A percentile compares a stretch with the other conserved stretches of the same genome.
phyloP scores from a whole-genome alignment of 2,797 vertebrate species.

The Mionectes olivaceus region DNA sequence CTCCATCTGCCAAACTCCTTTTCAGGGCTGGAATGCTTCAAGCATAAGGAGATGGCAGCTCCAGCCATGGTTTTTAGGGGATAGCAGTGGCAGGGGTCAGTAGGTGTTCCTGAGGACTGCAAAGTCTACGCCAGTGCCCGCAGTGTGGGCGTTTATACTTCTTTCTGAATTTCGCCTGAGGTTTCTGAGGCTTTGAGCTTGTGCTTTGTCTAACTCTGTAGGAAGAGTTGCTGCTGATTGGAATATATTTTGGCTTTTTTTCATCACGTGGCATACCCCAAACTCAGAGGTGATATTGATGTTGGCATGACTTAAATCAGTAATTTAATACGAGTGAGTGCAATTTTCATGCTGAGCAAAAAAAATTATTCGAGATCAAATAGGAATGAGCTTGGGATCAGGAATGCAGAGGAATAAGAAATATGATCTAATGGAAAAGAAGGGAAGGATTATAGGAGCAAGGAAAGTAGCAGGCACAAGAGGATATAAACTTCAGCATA shows the following conservation, averaged over 20 bases:
- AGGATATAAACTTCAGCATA: not conserved
- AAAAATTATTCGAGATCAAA: not conserved
- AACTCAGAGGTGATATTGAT: not conserved
- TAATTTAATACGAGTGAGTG: not conserved
- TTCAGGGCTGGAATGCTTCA: not conserved
- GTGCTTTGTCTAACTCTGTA: fast-evolving
- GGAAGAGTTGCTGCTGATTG: not conserved
- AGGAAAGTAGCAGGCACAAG: not conserved
- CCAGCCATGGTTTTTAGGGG: fast-evolving
- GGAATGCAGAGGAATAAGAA: not conserved
- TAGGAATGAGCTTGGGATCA: not conserved
- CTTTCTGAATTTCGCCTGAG: not conserved
- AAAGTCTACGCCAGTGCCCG: fast-evolving
- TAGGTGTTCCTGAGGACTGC: not conserved
- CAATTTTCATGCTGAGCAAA: not conserved
- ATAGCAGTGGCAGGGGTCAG: not conserved
- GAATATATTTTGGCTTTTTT: not conserved
- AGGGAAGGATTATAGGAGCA: not conserved
- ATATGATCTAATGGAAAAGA: not conserved
- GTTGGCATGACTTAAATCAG: not conserved
- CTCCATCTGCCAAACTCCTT: not conserved
- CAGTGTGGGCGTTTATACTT: fast-evolving
- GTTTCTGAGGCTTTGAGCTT: not conserved
- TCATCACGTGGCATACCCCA: fast-evolving
- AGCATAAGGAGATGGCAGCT: not conserved